A percentile compares a stretch with the other conserved stretches of the same genome.
phyloP scores from a whole-genome alignment of 2,113 vertebrate genomes.

The Ictalurus punctatus region DNA sequence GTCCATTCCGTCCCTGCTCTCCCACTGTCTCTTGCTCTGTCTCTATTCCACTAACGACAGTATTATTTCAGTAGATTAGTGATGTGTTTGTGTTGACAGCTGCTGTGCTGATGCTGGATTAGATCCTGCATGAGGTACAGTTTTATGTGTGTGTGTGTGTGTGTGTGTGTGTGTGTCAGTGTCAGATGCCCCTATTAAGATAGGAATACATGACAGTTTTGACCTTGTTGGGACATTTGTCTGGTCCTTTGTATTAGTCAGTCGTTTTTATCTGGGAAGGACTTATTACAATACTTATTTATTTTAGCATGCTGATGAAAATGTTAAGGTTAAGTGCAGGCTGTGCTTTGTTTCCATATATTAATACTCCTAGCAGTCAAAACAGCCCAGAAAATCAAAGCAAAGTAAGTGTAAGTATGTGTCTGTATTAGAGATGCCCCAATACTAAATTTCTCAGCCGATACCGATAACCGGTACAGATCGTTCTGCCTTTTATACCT shows the following conservation, averaged over 20 bases:
- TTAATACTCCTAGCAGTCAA: neutral
- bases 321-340: neutral
- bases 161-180: constrained; percentile 19
- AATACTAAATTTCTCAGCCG: too few species aligned
- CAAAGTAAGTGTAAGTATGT: constrained; percentile 10
- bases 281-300: neutral
- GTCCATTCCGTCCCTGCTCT: constrained; percentile 29
- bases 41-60: constrained; percentile 55
- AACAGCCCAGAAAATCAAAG: neutral
- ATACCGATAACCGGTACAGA: too few species aligned
- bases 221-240: neutral
- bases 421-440: too few species aligned
- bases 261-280: neutral
- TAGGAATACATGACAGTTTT: neutral
- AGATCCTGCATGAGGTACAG: constrained; percentile 56
- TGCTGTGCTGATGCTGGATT: constrained; percentile 61
- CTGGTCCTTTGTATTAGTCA: neutral
- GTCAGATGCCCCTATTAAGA: neutral
- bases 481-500: too few species aligned
- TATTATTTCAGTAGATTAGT: constrained; percentile 65
- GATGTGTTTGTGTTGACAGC: constrained; percentile 67
- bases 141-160: constrained; percentile 27
- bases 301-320: neutral
- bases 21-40: constrained; percentile 41
- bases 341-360: neutral